Evolutionary conservation across 1,140 invertebrate species (phyloP).

Genomic region (Drosophila nigromelanica): DNA sequence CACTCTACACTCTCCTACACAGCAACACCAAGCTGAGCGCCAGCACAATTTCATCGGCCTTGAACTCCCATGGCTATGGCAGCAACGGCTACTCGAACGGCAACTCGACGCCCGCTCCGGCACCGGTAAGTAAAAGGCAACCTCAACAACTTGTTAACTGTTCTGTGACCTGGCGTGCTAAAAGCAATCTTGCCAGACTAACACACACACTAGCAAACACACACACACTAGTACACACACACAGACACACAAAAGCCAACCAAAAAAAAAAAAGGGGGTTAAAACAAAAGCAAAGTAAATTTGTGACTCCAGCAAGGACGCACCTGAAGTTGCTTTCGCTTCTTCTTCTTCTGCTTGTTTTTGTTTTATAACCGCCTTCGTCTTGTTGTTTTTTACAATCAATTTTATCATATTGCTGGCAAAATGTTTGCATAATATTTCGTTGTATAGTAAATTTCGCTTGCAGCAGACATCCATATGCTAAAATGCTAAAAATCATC

Average conservation of each 20-base stretch:
- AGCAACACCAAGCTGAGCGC: constrained; percentile 83
- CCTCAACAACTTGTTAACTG: constrained; percentile 19
- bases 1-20: not conserved
- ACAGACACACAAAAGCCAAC: constrained; percentile 35
- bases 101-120: constrained; percentile 68
- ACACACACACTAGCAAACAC: constrained; percentile 24
- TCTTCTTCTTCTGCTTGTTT: constrained; percentile 5
- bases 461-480: constrained; percentile 60
- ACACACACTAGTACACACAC: constrained; percentile 21
- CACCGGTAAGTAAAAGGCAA: constrained; percentile 64
- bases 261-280: constrained; percentile 14
- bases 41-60: constrained; percentile 79
- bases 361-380: not conserved
- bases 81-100: constrained; percentile 76
- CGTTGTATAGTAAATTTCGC: constrained; percentile 41
- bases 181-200: constrained; percentile 59
- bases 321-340: constrained; percentile 37
- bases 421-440: constrained; percentile 76
- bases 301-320: constrained; percentile 2
- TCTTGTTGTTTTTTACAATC: constrained; percentile 52
- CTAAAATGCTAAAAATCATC: constrained; percentile 67
- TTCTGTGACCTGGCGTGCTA: constrained; percentile 55
- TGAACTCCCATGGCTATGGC: constrained; percentile 73
- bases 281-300: constrained; percentile 2
- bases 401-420: constrained; percentile 73